A percentile compares a stretch with the other conserved stretches of the same genome.
Conservation (phyloP, 2,113 vertebrate genomes). For the Tychaedon coryphoeus region DNA sequence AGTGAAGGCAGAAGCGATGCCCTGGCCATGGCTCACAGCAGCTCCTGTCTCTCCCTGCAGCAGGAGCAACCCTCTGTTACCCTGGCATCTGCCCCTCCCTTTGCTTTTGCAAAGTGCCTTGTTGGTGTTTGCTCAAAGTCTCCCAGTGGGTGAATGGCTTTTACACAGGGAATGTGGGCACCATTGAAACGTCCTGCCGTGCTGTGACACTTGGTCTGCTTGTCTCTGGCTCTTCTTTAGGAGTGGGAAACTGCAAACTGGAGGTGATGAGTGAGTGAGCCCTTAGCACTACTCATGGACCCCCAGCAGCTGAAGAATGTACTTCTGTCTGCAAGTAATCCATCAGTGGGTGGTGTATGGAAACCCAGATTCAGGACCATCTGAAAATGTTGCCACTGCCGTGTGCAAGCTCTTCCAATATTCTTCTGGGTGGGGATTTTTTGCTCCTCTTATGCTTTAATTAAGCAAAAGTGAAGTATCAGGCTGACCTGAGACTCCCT, state of each 20-base stretch:
- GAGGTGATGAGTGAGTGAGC: background rate
- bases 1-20: rapidly evolving
- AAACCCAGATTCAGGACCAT: rapidly evolving
- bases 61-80: background rate
- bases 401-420: background rate
- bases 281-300: background rate
- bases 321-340: background rate
- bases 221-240: background rate
- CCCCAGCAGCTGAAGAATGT: background rate
- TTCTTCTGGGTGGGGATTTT: background rate
- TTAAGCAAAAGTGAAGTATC: background rate
- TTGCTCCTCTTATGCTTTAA: background rate
- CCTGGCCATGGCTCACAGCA: rapidly evolving
- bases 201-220: background rate
- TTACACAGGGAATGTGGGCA: background rate
- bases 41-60: background rate
- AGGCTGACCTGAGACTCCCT: background rate
- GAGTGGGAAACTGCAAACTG: background rate
- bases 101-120: background rate
- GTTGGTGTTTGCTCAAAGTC: background rate
- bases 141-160: background rate
- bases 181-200: rapidly evolving
- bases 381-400: background rate
- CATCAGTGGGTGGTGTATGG: background rate
- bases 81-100: rapidly evolving